A percentile compares a stretch with the other conserved stretches of the same genome.
Conservation (phyloP, 2,797 vertebrate species). For the Rousettus madagascariensis region DNA sequence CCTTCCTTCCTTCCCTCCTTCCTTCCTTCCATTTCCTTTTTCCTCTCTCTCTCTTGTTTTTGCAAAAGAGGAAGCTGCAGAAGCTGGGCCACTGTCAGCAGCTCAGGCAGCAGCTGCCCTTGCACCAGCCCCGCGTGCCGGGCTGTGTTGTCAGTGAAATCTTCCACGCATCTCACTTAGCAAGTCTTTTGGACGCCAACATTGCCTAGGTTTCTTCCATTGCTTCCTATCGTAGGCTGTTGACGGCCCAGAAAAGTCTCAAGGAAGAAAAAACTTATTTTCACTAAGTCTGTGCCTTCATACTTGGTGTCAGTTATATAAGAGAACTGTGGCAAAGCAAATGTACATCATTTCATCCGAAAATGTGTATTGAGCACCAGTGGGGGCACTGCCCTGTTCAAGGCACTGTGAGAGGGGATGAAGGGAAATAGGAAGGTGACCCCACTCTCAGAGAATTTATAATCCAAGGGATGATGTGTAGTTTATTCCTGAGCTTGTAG, state of each 20-base stretch:
- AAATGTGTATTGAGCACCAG: background rate
- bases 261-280: background rate
- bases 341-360: background rate
- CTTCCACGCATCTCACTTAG: background rate
- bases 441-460: background rate
- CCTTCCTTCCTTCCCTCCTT: background rate
- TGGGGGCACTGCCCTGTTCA: background rate
- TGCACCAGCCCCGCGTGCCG: background rate
- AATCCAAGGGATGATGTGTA: background rate
- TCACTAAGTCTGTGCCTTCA: background rate
- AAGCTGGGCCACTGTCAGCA: background rate
- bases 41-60: background rate
- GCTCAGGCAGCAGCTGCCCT: background rate
- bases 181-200: background rate
- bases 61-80: slow-evolving; percentile 24
- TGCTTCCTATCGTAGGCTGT: background rate
- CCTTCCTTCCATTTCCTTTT: background rate
- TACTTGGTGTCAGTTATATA: background rate
- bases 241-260: background rate
- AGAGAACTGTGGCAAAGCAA: background rate
- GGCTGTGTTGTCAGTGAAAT: background rate
- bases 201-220: background rate
- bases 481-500: background rate
- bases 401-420: background rate
- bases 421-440: background rate